These are phyloP conservation scores for Orussus abietinus DNA, from an alignment of 1,140 invertebrate genomes.

Conservation along the genomic window DNA sequence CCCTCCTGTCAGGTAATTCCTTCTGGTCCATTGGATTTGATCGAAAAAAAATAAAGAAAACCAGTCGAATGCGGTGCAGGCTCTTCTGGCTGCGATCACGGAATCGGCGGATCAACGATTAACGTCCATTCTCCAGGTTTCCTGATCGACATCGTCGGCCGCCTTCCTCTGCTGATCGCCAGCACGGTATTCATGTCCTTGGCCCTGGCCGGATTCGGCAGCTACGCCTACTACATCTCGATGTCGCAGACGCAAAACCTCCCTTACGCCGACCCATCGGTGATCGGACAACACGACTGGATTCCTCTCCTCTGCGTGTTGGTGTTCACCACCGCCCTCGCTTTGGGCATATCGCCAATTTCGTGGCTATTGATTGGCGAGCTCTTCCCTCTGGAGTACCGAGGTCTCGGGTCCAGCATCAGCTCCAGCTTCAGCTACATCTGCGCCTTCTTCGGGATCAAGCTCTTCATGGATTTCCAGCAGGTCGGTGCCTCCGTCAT, in stretches of 20 bases:
- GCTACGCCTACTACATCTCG: slow-evolving; percentile 68
- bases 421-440: slow-evolving; percentile 83
- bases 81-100: not conserved
- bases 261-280: slow-evolving; percentile 38
- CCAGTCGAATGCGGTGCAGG: not conserved
- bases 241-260: slow-evolving; percentile 54
- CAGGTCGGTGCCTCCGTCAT: too few species aligned
- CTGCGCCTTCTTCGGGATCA: slow-evolving; percentile 83
- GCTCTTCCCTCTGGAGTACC: slow-evolving; percentile 80
- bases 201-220: slow-evolving; percentile 74
- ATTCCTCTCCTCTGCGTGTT: slow-evolving; percentile 77
- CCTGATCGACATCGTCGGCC: slow-evolving; percentile 74
- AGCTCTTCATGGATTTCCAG: slow-evolving; percentile 81
- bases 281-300: slow-evolving; percentile 66
- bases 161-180: slow-evolving; percentile 72
- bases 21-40: not conserved
- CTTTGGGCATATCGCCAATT: slow-evolving; percentile 85
- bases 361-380: slow-evolving; percentile 85
- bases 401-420: slow-evolving; percentile 77
- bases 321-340: slow-evolving; percentile 79
- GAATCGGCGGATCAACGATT: slow-evolving; percentile 12
- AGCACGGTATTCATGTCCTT: slow-evolving; percentile 79
- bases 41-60: slow-evolving; percentile 8
- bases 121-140: slow-evolving; percentile 49
- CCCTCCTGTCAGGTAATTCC: slow-evolving; percentile 63